Percentiles rank a stretch among this genome's conserved stretches.
Conservation (phyloP, 2,113 vertebrate genomes). For the Channa maculata region DNA sequence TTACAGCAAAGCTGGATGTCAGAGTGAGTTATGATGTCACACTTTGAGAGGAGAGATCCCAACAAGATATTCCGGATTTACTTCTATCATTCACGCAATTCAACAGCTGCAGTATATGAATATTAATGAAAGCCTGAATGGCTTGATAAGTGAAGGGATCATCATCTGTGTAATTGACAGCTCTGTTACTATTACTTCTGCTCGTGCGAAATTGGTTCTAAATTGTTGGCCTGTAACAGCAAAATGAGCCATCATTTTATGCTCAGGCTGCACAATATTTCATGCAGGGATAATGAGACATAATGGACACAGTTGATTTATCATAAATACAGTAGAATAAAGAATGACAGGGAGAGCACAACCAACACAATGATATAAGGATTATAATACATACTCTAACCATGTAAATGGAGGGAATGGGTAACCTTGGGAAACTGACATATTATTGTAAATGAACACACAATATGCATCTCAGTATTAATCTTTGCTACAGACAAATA, state of each 20-base stretch:
- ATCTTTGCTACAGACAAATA: neutral
- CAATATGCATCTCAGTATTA: neutral
- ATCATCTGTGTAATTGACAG: conserved; percentile 51
- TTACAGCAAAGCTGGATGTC: conserved; percentile 28
- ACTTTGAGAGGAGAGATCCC: conserved; percentile 44
- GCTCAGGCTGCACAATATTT: conserved; percentile 26
- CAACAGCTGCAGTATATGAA: conserved; percentile 65
- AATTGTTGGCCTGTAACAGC: conserved; percentile 43
- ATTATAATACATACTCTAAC: conserved; percentile 10
- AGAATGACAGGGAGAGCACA: neutral
- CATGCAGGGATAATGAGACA: conserved; percentile 16
- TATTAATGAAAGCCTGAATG: conserved; percentile 58
- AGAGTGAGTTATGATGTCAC: conserved; percentile 60
- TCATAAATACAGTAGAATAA: conserved; percentile 17
- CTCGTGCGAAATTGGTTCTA: conserved; percentile 39
- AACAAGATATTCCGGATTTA: conserved; percentile 51
- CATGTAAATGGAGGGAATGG: neutral
- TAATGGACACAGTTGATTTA: conserved; percentile 19
- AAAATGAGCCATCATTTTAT: conserved; percentile 47
- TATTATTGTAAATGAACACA: conserved; percentile 11
- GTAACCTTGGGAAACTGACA: neutral
- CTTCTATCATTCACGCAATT: conserved; percentile 52
- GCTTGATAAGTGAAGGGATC: conserved; percentile 38
- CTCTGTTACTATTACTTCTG: conserved; percentile 34
- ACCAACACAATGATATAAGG: conserved; percentile 1